A percentile compares a stretch with the other conserved stretches of the same genome.
phyloP scores from a whole-genome alignment of 2,113 vertebrate species.

The Junco hyemalis region DNA sequence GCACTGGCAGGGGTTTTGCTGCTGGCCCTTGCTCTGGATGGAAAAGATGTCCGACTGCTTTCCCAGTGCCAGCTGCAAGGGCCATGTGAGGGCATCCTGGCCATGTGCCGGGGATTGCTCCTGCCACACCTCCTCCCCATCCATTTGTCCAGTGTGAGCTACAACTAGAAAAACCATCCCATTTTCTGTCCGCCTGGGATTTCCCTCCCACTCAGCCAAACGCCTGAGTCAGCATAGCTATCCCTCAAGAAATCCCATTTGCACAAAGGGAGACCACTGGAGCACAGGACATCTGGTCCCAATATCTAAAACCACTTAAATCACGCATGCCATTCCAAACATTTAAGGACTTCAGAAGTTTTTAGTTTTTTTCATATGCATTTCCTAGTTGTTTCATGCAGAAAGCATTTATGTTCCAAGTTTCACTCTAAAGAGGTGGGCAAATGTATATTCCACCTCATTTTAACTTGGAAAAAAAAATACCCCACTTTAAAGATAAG shows the following conservation, averaged over 20 bases:
- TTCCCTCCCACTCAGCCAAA: constrained; percentile 28
- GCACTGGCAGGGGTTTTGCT: background rate
- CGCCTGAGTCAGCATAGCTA: constrained; percentile 24
- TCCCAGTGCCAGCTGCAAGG: background rate
- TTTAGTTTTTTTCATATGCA: constrained; percentile 25
- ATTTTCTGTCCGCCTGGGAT: background rate
- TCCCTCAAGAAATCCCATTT: constrained; percentile 15
- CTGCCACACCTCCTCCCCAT: background rate
- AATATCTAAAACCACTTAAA: constrained; percentile 63
- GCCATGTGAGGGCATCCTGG: background rate
- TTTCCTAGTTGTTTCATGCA: background rate
- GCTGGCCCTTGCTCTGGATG: background rate
- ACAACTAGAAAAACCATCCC: background rate
- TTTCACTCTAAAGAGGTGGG: background rate
- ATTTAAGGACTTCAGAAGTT: constrained; percentile 48
- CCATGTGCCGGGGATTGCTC: background rate
- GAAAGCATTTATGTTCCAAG: background rate
- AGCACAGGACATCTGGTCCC: constrained; percentile 56
- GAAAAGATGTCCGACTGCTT: background rate
- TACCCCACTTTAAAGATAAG: background rate
- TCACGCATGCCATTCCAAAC: constrained; percentile 55
- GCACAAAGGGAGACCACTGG: background rate
- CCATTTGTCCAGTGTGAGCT: background rate
- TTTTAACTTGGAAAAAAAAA: background rate
- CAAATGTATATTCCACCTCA: background rate